A percentile compares a stretch with the other conserved stretches of the same genome.
Conservation (phyloP, 2,797 vertebrate genomes). For the Micrastur ruficollis region DNA sequence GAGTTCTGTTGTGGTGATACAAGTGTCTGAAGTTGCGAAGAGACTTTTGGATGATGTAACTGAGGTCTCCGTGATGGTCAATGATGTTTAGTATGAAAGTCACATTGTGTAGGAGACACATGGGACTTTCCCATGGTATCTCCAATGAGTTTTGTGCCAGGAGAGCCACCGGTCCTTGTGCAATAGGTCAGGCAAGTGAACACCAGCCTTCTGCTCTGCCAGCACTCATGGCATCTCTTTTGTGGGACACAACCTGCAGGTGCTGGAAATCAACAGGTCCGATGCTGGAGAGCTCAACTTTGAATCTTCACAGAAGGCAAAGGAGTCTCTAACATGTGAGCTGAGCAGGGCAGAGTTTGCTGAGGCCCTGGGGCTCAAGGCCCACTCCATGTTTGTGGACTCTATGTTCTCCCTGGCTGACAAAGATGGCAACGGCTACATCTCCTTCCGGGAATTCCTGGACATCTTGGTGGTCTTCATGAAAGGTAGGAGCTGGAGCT, state of each 20-base stretch:
- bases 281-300: constrained; percentile 81
- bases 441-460: constrained; percentile 95
- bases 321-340: constrained; percentile 88
- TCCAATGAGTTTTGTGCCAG: background rate
- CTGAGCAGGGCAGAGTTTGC: constrained; percentile 91
- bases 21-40: background rate
- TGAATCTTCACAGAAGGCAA: constrained; percentile 78
- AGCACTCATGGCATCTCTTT: background rate
- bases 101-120: background rate
- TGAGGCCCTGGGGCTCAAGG: constrained; percentile 87
- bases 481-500: constrained; percentile 76
- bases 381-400: constrained; percentile 89
- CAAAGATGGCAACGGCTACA: constrained; percentile 93
- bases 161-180: background rate
- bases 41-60: background rate
- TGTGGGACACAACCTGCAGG: constrained; percentile 69
- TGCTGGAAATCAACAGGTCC: constrained; percentile 86
- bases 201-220: background rate
- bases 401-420: constrained; percentile 96
- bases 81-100: background rate
- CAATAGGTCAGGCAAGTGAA: background rate
- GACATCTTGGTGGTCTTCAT: constrained; percentile 92
- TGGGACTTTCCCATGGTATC: accelerated
- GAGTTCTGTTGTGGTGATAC: background rate
- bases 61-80: background rate